Percentiles rank a stretch among this genome's conserved stretches.
These are phyloP conservation scores for Drosophila lacteicornis DNA, from an alignment of 1,140 invertebrate species.

Conservation along the genomic window DNA sequence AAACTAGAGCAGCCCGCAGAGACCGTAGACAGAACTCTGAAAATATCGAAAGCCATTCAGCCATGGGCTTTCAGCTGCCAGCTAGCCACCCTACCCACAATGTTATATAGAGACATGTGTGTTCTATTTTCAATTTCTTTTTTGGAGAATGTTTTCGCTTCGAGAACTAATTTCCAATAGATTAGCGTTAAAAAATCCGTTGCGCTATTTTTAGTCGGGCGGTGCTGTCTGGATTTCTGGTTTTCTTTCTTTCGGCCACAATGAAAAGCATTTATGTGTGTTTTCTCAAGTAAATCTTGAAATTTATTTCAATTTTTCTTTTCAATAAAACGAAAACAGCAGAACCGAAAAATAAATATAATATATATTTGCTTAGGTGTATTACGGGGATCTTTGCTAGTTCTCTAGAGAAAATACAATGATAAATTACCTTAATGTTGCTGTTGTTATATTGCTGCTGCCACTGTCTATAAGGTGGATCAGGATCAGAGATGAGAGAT, in stretches of 20 bases:
- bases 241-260: constrained; percentile 54
- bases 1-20: constrained; percentile 52
- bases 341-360: constrained; percentile 29
- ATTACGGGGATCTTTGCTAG: constrained; percentile 43
- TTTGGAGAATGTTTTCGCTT: constrained; percentile 70
- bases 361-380: constrained; percentile 48
- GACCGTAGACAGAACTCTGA: constrained; percentile 25
- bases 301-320: constrained; percentile 77
- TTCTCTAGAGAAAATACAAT: constrained; percentile 64
- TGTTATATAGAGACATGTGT: constrained; percentile 32
- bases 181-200: constrained; percentile 73
- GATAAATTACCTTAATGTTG: constrained; percentile 65
- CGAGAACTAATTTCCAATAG: constrained; percentile 81
- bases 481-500: constrained; percentile 33
- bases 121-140: constrained; percentile 75
- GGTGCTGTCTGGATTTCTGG: constrained; percentile 62
- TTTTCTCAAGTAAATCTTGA: constrained; percentile 73
- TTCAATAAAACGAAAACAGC: constrained; percentile 55
- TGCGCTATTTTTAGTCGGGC: constrained; percentile 63
- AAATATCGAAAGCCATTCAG: constrained; percentile 68
- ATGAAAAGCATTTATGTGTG: constrained; percentile 70
- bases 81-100: constrained; percentile 18
- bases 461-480: constrained; percentile 45
- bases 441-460: constrained; percentile 26
- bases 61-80: constrained; percentile 68